Conservation (phyloP, 2,797 vertebrate genomes). For the Morelia viridis region DNA sequence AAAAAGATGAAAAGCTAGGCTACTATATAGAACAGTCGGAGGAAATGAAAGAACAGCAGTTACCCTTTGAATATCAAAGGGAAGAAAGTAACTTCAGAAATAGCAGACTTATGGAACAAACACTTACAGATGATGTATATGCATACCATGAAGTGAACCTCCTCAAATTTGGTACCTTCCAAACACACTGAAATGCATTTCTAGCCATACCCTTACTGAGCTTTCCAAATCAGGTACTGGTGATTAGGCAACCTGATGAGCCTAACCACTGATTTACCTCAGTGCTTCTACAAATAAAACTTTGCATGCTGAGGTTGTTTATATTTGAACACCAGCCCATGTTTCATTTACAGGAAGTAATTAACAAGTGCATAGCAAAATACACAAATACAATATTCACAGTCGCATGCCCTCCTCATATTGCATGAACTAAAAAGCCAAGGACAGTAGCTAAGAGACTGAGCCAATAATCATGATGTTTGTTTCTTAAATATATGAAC, state of each 20-base stretch:
- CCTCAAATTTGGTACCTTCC: too few relatives aligned
- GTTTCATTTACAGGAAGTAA: background rate
- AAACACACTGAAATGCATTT: too few relatives aligned
- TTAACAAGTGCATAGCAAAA: background rate
- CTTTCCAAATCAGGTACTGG: slow-evolving; percentile 4
- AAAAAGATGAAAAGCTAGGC: background rate
- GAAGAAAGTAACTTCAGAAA: background rate
- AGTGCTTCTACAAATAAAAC: background rate
- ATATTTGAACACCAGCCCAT: background rate
- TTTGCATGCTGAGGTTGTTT: background rate
- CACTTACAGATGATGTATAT: slow-evolving; percentile 20
- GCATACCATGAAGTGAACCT: slow-evolving; percentile 16
- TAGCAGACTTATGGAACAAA: slow-evolving; percentile 39
- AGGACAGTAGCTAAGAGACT: background rate
- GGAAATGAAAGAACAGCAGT: slow-evolving; percentile 43
- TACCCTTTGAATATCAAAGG: slow-evolving; percentile 18
- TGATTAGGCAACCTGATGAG: background rate
- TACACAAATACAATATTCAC: background rate
- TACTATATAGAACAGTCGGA: background rate
- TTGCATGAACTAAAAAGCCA: background rate
- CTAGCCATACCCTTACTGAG: background rate
- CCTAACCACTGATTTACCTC: slow-evolving; percentile 1
- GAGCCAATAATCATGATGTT: background rate
- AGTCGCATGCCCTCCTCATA: background rate
- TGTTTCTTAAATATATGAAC: background rate